Base-by-base conservation (phyloP, 2,113 vertebrate genomes). In the Cinclus cinclus region DNA sequence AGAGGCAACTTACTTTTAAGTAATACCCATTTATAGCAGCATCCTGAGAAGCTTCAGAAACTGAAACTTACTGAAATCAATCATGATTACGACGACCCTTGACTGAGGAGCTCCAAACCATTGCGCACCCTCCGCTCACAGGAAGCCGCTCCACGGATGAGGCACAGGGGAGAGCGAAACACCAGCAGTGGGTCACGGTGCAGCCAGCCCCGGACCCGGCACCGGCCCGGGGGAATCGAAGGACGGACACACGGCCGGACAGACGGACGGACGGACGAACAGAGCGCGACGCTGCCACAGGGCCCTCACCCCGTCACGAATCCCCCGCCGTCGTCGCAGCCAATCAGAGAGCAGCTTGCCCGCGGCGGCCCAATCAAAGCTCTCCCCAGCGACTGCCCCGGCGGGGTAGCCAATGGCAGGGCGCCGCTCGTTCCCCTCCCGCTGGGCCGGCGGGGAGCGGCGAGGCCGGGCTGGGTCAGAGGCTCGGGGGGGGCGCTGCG, bases 61-160 rank as follows among this genome's bases (percentile, higher is more conserved):
- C 1, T 12, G 8, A 33, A 63, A 63, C 82, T 94, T 71, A 94
- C 82, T 9, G 58, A 33, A 15, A 27, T 6, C 3, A 18, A 10
- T 8, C 65, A 52, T 50, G 65, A 10, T 4, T 2, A 18, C 2
- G 13, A 4, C 11, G 49, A 1, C 13, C n/a, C 46, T 3, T 4
- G 56, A 2, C 55, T 0, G 50, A 41, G 19, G 39, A 30, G 4
- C 23, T 18, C 49, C 82, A 17, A 6, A 16, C 12, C 94, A 11
- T 25, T 1, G 6, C 2, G 58, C 1, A 2, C 35, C 0, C 21
- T 14, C 39, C 11, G 1, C 25, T 37, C 13, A 1, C 33, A 10
- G 10, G 21, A 15, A 53, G 70, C 65, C 46, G 1, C 21, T 35
- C 41, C 82, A 2, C 41, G 0, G 39, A 6, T 1, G 60, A 39